These are phyloP conservation scores for Poeciliopsis turrubarensis DNA, from an alignment of 2,113 vertebrate genomes.

Conservation along the genomic window DNA sequence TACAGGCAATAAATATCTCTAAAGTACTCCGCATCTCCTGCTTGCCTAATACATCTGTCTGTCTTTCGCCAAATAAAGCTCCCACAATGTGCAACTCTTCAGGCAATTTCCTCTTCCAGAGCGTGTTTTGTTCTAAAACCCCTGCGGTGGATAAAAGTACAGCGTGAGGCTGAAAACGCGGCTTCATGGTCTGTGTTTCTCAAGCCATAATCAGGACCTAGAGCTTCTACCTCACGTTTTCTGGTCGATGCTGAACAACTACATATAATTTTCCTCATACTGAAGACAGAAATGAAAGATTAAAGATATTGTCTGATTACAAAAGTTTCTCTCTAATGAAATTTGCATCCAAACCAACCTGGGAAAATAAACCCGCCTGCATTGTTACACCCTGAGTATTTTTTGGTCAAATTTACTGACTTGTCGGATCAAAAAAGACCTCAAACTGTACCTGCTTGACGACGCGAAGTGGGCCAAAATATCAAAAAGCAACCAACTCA, in stretches of 20 bases:
- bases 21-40: slow-evolving; percentile 26
- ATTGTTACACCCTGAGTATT: no score
- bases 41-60: slow-evolving; percentile 40
- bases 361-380: no score
- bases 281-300: background rate
- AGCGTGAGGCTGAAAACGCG: slow-evolving; percentile 3
- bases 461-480: no score
- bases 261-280: background rate
- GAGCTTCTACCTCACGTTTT: background rate
- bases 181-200: background rate
- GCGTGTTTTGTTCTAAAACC: slow-evolving; percentile 21
- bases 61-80: slow-evolving; percentile 58
- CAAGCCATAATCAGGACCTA: background rate
- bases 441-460: no score
- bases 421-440: background rate
- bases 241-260: background rate
- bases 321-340: background rate
- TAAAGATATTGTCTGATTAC: background rate
- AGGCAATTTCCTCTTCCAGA: slow-evolving; percentile 39
- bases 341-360: background rate
- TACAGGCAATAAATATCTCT: slow-evolving; percentile 58
- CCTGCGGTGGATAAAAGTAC: slow-evolving; percentile 30
- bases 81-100: slow-evolving; percentile 46
- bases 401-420: no score
- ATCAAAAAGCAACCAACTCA: no score